phyloP scores from a whole-genome alignment of 1,140 invertebrate genomes.

The Trissolcus basalis region DNA sequence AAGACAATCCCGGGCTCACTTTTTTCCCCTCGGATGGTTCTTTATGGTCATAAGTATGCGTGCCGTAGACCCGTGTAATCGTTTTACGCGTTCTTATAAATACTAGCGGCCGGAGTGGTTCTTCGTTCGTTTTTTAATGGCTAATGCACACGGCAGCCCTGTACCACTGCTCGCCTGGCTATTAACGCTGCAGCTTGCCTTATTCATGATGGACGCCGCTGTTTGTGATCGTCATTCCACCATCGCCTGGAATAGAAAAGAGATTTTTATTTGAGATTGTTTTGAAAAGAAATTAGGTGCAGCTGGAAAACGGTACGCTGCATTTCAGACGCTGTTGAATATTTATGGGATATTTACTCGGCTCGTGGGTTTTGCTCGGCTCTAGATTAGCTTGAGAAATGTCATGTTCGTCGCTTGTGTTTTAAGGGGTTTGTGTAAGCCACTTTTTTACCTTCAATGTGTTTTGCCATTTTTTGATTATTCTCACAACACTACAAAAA shows the following conservation, averaged over 20 bases:
- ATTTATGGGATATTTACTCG: conserved; percentile 9
- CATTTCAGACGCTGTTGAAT: conserved; percentile 18
- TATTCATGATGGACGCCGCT: conserved; percentile 37
- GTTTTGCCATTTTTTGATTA: no score
- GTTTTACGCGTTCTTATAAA: conserved; percentile 39
- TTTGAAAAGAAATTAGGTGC: conserved; percentile 23
- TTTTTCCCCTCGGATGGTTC: conserved; percentile 14
- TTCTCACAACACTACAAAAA: no score
- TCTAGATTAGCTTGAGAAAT: neutral
- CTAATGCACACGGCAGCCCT: conserved; percentile 16
- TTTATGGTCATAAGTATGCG: conserved; percentile 42
- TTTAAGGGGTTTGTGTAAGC: neutral
- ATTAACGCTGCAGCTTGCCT: conserved; percentile 23
- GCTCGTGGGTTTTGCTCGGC: neutral
- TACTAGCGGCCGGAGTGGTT: conserved; percentile 9
- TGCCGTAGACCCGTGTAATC: conserved; percentile 13
- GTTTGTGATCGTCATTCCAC: conserved; percentile 21
- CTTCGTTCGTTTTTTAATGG: conserved; percentile 19
- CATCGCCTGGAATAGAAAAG: conserved; percentile 36
- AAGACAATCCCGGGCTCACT: neutral
- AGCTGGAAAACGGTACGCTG: neutral
- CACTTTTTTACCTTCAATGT: no score
- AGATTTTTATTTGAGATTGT: conserved; percentile 34
- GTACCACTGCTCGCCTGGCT: neutral
- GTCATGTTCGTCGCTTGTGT: conserved; percentile 5